Base-by-base conservation (phyloP, 1,140 invertebrate genomes). In the Drosophila rhopaloa region DNA sequence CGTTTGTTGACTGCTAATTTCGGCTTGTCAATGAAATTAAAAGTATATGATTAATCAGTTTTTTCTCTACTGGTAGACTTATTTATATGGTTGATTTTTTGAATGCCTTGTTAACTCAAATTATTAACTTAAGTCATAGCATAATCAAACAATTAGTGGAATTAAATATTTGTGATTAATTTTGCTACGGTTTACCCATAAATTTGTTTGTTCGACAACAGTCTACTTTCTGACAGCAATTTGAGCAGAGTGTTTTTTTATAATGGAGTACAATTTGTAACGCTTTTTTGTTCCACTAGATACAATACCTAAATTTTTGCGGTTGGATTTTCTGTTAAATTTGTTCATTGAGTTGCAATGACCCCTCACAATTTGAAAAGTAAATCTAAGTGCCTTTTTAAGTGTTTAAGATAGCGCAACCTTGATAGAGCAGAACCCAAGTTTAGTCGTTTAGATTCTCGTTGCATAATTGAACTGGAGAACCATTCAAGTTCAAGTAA, bases 1-100 rank as follows among this genome's bases (percentile, higher is more conserved):
- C 59, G 65, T 54, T 55, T 47, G 35, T 41, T 11, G 73, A 81
- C 62, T 84, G 63, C 70, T 74, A 81, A 84, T 84, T 67, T 81
- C 19, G 57, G 29, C 50, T 78, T 78, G 51, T 59, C 81, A 85
- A 78, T 78, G 77, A 78, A 74, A 77, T 58, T 47, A 43, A 68
- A 65, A 60, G 46, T 57, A 32, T 58, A 68, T 65, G 61, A 76
- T 73, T 71, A 56, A 50, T 59, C 53, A 32, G 14, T 61, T 44
- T 47, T 13, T 70, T 11, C 56, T 35, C 14, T 24, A 47, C 58
- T 60, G 38, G 29, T 48, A n/a, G 46, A 50, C 14, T 24, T 11
- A 35, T 47, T 38, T 68, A 24, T 24, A 4, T 6, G 11, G 24
- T 0, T 14, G 13, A 2, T 9, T 19, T 24, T 56, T 55, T 19